Percentiles rank a stretch among this genome's conserved stretches.
Conservation (phyloP, 2,888 invertebrate genomes). For the Eumacrocentrus americanus region DNA sequence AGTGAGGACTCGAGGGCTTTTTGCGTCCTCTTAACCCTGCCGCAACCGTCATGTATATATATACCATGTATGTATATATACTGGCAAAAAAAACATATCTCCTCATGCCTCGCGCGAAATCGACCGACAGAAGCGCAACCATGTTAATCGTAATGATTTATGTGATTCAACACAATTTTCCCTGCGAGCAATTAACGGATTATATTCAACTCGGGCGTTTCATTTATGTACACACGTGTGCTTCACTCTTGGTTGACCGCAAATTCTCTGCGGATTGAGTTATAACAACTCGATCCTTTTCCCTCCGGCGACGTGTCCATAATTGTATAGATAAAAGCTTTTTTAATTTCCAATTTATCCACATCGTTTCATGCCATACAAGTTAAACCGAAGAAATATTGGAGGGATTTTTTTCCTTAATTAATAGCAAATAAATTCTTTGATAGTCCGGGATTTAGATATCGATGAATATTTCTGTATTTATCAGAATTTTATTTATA, state of each 20-base stretch:
- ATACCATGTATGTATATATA: too few relatives aligned
- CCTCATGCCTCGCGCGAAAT: slow-evolving; percentile 5
- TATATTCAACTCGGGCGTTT: not conserved
- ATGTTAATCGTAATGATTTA: slow-evolving; percentile 17
- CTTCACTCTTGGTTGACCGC: slow-evolving; percentile 1
- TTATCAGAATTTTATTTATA: not conserved
- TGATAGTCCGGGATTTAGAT: too few relatives aligned
- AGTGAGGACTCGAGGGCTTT: not conserved
- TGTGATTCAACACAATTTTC: slow-evolving; percentile 8
- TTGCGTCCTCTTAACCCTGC: slow-evolving; percentile 7
- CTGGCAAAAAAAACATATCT: too few relatives aligned
- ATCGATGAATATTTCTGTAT: not conserved
- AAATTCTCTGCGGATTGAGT: slow-evolving; percentile 21
- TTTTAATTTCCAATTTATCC: not conserved
- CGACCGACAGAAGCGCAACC: slow-evolving; percentile 4
- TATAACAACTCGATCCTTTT: slow-evolving; percentile 3
- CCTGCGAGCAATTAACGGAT: slow-evolving; percentile 22
- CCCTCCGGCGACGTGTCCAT: slow-evolving; percentile 15
- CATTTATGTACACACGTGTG: not conserved
- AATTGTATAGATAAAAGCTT: not conserved
- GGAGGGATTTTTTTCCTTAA: too few relatives aligned
- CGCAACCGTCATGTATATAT: not conserved
- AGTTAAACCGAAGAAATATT: not conserved
- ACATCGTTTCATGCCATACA: not conserved
- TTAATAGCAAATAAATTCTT: too few relatives aligned